These are phyloP conservation scores for Lepilemur septentrionalis DNA, from an alignment of 2,797 vertebrate genomes.

Conservation along the genomic window DNA sequence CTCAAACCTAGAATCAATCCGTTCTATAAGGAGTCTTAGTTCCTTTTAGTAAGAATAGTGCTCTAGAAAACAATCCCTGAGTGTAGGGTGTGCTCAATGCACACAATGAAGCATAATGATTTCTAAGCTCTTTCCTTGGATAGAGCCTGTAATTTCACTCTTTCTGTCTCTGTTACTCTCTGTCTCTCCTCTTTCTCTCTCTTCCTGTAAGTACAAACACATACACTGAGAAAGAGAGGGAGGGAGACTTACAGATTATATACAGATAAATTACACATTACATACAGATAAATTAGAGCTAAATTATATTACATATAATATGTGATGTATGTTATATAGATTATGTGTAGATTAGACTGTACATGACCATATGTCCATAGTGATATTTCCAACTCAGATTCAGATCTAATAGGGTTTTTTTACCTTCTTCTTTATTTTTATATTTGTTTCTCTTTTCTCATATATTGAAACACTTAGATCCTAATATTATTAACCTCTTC, in stretches of 20 bases:
- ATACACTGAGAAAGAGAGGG: neutral
- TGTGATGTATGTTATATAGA: neutral
- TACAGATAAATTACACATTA: neutral
- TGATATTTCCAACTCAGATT: neutral
- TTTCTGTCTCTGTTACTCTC: neutral
- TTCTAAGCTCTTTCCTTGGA: neutral
- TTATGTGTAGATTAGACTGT: neutral
- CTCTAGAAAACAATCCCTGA: neutral
- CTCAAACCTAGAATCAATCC: neutral
- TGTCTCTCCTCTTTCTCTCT: neutral
- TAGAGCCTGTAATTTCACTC: neutral
- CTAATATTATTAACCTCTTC: neutral
- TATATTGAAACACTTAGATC: neutral
- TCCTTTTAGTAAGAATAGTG: neutral
- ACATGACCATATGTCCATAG: neutral
- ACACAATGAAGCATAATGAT: neutral
- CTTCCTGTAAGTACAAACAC: neutral
- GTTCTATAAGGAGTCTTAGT: neutral
- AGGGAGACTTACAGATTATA: neutral
- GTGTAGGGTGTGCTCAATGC: neutral
- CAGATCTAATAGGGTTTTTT: neutral
- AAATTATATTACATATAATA: neutral
- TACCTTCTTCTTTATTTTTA: neutral
- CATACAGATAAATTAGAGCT: neutral
- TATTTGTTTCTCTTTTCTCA: neutral